Percentiles rank a stretch among this genome's conserved stretches.
Evolutionary conservation across 2,113 vertebrate genomes (phyloP).

Genomic region (Percina caprodes): DNA sequence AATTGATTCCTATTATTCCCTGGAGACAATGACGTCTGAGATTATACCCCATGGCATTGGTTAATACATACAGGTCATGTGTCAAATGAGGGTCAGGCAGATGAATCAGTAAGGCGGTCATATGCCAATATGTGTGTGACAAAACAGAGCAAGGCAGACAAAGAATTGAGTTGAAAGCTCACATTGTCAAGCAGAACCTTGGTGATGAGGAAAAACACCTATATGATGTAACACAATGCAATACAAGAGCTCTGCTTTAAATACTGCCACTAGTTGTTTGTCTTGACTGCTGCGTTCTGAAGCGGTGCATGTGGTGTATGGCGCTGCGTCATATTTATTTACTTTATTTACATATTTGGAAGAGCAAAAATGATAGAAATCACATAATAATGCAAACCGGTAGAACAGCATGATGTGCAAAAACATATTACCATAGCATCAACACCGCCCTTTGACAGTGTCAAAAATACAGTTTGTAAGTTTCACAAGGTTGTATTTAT

Average conservation of each 20-base stretch:
- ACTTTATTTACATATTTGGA: neutral
- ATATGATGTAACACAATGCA: constrained; percentile 26
- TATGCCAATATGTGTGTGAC: neutral
- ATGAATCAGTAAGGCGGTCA: neutral
- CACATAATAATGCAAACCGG: neutral
- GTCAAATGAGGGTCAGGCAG: constrained; percentile 10
- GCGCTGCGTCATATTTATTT: neutral
- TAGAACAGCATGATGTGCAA: neutral
- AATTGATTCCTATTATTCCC: neutral
- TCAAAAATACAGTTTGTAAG: neutral
- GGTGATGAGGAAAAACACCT: neutral
- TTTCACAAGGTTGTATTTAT: neutral
- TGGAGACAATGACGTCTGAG: neutral
- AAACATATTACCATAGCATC: neutral
- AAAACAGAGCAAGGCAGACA: neutral
- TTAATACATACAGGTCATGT: constrained; percentile 19
- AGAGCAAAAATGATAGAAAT: neutral
- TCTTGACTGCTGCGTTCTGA: neutral
- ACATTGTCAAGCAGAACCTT: neutral
- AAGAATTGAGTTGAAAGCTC: constrained; percentile 1
- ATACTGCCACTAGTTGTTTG: neutral
- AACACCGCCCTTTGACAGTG: neutral
- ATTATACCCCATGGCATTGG: neutral
- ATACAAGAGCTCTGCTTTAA: neutral
- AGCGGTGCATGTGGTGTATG: too few relatives aligned